phyloP scores from a whole-genome alignment of 2,797 vertebrate genomes.

The Hypotaenidia philippensis region DNA sequence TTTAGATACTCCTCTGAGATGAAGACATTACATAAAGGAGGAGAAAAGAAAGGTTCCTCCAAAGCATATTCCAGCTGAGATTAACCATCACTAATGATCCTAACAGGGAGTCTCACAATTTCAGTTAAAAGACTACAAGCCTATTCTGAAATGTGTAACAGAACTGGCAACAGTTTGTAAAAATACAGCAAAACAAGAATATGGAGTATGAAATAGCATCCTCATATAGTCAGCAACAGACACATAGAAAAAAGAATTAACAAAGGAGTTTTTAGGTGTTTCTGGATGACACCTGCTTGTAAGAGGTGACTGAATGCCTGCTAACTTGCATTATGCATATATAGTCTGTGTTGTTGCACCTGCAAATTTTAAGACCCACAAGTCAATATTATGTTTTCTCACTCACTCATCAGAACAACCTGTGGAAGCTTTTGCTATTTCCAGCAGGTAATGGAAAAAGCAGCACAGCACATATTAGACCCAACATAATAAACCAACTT shows the following conservation, averaged over 20 bases:
- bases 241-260: neutral
- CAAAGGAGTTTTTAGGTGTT: neutral
- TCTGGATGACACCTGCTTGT: neutral
- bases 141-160: neutral
- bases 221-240: neutral
- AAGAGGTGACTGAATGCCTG: neutral
- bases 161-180: neutral
- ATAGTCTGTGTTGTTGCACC: neutral
- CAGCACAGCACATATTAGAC: neutral
- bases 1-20: neutral
- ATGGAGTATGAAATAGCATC: neutral
- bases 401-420: neutral
- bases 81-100: neutral
- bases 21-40: neutral
- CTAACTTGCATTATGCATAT: neutral
- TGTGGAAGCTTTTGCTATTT: neutral
- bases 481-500: neutral
- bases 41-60: neutral
- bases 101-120: neutral
- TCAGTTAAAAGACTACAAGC: neutral
- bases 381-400: neutral
- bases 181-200: neutral
- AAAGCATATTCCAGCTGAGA: neutral
- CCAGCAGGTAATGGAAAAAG: neutral
- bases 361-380: neutral